phyloP scores from a whole-genome alignment of 2,888 invertebrate species.

The Maniola hyperantus region DNA sequence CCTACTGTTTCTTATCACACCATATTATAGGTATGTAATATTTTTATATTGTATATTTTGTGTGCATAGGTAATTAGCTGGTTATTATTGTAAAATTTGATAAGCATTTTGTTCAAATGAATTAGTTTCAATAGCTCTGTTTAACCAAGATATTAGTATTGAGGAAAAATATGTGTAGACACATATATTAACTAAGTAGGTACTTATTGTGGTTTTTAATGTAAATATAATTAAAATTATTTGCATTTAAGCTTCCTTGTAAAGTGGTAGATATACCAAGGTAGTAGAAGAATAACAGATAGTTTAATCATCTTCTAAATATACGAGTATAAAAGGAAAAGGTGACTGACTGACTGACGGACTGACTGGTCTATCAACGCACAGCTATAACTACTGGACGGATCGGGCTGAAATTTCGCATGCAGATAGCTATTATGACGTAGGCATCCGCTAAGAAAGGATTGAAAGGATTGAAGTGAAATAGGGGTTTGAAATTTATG shows the following conservation, averaged over 20 bases:
- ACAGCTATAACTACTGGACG: too few relatives aligned
- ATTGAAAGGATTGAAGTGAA: too few relatives aligned
- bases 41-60: constrained; percentile 1
- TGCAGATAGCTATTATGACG: too few relatives aligned
- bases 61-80: constrained; percentile 16
- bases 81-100: constrained; percentile 19
- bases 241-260: neutral
- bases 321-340: too few relatives aligned
- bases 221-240: neutral
- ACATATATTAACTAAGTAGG: neutral
- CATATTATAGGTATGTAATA: neutral
- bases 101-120: constrained; percentile 2
- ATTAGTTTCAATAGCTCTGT: neutral
- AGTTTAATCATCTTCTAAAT: neutral
- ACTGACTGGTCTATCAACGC: too few relatives aligned
- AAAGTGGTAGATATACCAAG: neutral
- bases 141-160: constrained; percentile 7
- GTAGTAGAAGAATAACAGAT: neutral
- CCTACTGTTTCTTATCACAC: constrained; percentile 26
- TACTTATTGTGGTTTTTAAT: neutral
- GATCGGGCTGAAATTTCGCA: too few relatives aligned
- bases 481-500: too few relatives aligned
- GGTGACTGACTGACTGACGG: too few relatives aligned
- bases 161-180: neutral
- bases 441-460: too few relatives aligned